phyloP scores from a whole-genome alignment of 2,113 vertebrate species.

The Limanda limanda region DNA sequence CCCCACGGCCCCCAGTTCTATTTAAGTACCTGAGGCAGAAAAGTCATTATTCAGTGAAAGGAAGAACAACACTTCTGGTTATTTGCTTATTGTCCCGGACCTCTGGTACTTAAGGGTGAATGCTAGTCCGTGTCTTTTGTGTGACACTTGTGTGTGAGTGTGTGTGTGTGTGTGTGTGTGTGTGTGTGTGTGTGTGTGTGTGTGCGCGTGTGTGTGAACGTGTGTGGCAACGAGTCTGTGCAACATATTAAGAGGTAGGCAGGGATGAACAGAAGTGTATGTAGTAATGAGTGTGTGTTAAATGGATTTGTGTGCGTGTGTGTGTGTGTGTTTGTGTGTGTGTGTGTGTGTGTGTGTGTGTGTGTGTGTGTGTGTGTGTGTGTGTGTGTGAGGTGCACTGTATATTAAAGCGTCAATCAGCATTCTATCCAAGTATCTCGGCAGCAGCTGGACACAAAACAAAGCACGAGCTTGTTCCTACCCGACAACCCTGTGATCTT shows the following conservation, averaged over 20 bases:
- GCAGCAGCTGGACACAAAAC: constrained; percentile 30
- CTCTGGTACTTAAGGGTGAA: not conserved
- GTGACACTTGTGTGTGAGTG: constrained; percentile 1
- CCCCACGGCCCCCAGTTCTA: constrained; percentile 2
- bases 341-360: not conserved
- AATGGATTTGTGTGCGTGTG: constrained; percentile 1
- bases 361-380: not conserved
- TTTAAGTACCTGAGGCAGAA: constrained; percentile 49
- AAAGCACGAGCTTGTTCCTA: constrained; percentile 44
- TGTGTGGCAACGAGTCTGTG: not conserved
- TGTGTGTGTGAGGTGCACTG: not conserved
- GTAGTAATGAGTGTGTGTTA: constrained; percentile 10
- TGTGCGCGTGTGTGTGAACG: not conserved
- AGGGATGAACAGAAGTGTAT: not conserved
- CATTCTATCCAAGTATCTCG: constrained; percentile 22
- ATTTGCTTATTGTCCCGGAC: constrained; percentile 21
- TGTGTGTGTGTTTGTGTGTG: not conserved
- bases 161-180: not conserved
- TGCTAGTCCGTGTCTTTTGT: not conserved
- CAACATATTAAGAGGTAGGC: not conserved
- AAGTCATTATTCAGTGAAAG: constrained; percentile 34
- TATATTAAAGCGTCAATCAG: constrained; percentile 49
- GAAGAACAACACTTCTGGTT: constrained; percentile 26
- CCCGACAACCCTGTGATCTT: constrained; percentile 3
- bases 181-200: not conserved